Percentiles rank a stretch among this genome's conserved stretches.
Conservation (phyloP, 2,113 vertebrate genomes). For the Burhinus oedicnemus region DNA sequence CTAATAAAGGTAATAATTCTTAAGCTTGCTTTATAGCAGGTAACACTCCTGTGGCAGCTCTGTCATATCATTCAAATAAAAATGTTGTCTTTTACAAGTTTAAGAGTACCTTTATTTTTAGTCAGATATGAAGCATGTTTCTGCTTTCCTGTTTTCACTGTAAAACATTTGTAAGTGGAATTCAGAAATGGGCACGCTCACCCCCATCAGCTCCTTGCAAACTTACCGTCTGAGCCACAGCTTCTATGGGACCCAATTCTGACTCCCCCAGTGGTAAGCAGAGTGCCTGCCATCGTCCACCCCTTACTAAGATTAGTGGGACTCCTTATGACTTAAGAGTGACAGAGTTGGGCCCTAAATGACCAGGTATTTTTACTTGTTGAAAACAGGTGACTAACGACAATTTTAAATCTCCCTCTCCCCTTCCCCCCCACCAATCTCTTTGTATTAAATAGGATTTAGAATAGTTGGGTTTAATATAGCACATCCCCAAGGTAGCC, state of each 20-base stretch:
- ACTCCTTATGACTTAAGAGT: neutral
- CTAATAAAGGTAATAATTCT: conserved; percentile 98
- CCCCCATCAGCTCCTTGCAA: conserved; percentile 43
- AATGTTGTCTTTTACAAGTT: conserved; percentile 86
- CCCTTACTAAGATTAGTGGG: neutral
- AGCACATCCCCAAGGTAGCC: conserved; percentile 69
- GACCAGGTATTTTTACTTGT: conserved; percentile 47
- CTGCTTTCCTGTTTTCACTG: conserved; percentile 65
- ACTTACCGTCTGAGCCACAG: conserved; percentile 23
- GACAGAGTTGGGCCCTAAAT: conserved; percentile 21
- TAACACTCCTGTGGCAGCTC: conserved; percentile 84
- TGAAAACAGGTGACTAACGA: conserved; percentile 53
- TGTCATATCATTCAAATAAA: conserved; percentile 87
- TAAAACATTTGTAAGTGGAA: conserved; percentile 54
- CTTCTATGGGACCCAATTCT: neutral
- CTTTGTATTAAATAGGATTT: conserved; percentile 74
- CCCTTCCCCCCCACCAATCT: conserved; percentile 14
- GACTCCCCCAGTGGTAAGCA: neutral
- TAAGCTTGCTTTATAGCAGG: conserved; percentile 87
- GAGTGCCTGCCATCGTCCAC: neutral
- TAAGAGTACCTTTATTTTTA: conserved; percentile 82
- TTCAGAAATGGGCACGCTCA: conserved; percentile 5
- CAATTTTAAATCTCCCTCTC: conserved; percentile 46
- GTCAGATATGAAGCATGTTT: conserved; percentile 74
- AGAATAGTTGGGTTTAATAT: conserved; percentile 70